Conservation (phyloP, 2,888 invertebrate genomes). For the Hypsopygia costalis region DNA sequence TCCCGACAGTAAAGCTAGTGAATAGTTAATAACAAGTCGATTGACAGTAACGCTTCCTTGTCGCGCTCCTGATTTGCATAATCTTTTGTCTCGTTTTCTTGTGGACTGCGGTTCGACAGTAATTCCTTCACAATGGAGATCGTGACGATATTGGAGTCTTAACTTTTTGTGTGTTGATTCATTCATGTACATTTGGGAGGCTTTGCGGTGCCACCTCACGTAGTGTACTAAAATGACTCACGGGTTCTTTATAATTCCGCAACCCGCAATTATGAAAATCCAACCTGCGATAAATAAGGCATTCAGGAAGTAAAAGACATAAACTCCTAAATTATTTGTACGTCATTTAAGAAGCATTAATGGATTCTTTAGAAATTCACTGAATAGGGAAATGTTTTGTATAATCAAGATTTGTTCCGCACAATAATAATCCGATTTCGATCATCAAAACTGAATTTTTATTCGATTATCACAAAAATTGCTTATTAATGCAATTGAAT, state of each 20-base stretch:
- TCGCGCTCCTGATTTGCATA: slow-evolving; percentile 59
- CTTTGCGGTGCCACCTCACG: not conserved
- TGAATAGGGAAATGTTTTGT: not conserved
- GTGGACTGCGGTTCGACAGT: slow-evolving; percentile 17
- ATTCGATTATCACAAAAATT: not conserved
- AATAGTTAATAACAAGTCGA: slow-evolving; percentile 46
- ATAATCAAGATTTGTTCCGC: not conserved
- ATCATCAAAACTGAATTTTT: not conserved
- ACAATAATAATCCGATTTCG: not conserved
- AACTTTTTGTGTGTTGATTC: slow-evolving; percentile 14
- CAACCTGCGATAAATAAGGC: not conserved
- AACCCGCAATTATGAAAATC: not conserved
- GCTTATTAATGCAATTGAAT: not conserved
- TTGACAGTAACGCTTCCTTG: slow-evolving; percentile 57
- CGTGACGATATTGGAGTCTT: slow-evolving; percentile 18
- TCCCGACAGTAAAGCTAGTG: slow-evolving; percentile 37
- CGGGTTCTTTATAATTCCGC: not conserved
- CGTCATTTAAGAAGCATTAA: not conserved
- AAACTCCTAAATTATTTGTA: not conserved
- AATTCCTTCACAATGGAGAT: slow-evolving; percentile 31
- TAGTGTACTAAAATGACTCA: not conserved
- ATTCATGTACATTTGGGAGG: slow-evolving; percentile 2
- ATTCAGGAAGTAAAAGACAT: not conserved
- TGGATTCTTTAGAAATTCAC: not conserved
- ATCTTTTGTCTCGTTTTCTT: slow-evolving; percentile 41